These are phyloP conservation scores for Scyliorhinus canicula DNA, from an alignment of 2,797 vertebrate species.

Conservation along the genomic window DNA sequence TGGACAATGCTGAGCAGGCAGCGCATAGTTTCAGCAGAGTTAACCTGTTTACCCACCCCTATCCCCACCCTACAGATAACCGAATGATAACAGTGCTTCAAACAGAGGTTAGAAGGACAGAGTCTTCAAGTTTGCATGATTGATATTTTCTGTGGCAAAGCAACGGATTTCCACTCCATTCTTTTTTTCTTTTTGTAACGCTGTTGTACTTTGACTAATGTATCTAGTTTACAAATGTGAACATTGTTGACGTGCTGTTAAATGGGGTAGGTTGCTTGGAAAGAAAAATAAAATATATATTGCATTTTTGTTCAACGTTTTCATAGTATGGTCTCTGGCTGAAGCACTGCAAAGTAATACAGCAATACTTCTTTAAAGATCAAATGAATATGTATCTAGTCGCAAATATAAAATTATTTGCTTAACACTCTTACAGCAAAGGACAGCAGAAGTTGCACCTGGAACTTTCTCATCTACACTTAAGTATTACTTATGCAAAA, in stretches of 20 bases:
- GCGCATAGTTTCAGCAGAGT: background rate
- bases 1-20: background rate
- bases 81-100: background rate
- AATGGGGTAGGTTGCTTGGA: conserved; percentile 29
- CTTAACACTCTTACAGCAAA: background rate
- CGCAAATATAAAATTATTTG: conserved; percentile 13
- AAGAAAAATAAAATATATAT: conserved; percentile 14
- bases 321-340: conserved; percentile 6
- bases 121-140: conserved; percentile 31
- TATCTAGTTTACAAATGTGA: conserved; percentile 38
- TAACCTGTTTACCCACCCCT: background rate
- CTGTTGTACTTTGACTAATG: conserved; percentile 25
- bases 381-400: background rate
- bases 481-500: conserved; percentile 60
- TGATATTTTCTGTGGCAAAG: conserved; percentile 4
- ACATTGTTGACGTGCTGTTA: conserved; percentile 19
- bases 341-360: conserved; percentile 35
- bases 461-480: conserved; percentile 44
- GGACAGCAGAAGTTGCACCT: background rate
- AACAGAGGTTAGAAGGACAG: conserved; percentile 21
- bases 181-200: conserved; percentile 28
- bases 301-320: conserved; percentile 21
- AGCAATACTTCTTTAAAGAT: conserved; percentile 21
- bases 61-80: background rate
- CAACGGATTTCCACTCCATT: background rate